These are phyloP conservation scores for Agrochola litura DNA, from an alignment of 2,888 invertebrate genomes.

Conservation along the genomic window DNA sequence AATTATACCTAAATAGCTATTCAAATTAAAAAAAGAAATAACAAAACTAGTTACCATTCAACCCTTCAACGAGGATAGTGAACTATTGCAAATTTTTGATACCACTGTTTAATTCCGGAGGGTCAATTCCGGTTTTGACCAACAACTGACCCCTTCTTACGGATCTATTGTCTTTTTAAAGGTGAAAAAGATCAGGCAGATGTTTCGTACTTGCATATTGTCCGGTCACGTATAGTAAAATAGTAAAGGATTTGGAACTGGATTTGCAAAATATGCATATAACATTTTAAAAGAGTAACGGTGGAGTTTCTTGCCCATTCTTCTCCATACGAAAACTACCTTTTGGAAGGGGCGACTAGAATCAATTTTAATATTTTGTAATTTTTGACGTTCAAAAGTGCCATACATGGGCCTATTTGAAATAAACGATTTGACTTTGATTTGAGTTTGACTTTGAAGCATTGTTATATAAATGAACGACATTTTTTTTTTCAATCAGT, in stretches of 20 bases:
- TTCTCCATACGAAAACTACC: no score
- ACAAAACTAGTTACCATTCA: background rate
- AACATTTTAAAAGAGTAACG: no score
- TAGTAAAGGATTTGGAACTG: constrained; percentile 17
- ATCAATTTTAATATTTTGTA: no score
- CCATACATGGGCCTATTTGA: no score
- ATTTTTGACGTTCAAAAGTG: no score
- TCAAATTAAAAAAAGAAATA: background rate
- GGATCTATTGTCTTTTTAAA: constrained; percentile 72
- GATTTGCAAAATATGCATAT: constrained; percentile 20
- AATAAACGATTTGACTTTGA: no score
- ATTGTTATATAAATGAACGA: constrained; percentile 3
- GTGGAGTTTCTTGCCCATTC: no score
- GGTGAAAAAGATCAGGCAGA: constrained; percentile 83
- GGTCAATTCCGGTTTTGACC: constrained; percentile 61
- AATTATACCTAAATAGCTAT: background rate
- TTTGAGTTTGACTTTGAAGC: no score
- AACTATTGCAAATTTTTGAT: constrained; percentile 23
- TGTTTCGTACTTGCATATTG: constrained; percentile 71
- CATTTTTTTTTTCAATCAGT: background rate
- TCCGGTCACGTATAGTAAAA: constrained; percentile 37
- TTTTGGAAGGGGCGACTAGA: no score
- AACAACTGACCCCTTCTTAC: constrained; percentile 76
- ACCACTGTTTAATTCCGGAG: constrained; percentile 9
- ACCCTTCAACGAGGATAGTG: background rate